Percentiles rank a stretch among this genome's conserved stretches.
Conservation (phyloP, 1,140 invertebrate genomes). For the Drosophila dunni region DNA sequence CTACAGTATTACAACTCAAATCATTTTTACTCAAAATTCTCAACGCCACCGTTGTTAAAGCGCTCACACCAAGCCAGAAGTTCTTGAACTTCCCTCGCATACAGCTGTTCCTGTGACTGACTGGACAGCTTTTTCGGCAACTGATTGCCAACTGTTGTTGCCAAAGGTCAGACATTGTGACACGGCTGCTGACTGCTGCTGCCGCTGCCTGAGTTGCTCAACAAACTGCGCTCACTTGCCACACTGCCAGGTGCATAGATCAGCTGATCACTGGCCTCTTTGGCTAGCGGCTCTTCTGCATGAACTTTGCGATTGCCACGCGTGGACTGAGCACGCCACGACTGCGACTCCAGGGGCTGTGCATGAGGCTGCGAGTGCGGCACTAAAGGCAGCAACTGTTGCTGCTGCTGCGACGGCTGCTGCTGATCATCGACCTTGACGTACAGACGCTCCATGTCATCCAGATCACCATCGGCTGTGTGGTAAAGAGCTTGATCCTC, state of each 20-base stretch:
- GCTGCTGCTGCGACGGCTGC: conserved; percentile 64
- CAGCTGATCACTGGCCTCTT: conserved; percentile 67
- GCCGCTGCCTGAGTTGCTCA: conserved; percentile 79
- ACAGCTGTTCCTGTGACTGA: conserved; percentile 64
- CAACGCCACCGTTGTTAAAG: conserved; percentile 75
- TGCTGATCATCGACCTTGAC: conserved; percentile 79
- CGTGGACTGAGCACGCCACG: conserved; percentile 66
- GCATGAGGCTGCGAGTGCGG: conserved; percentile 41
- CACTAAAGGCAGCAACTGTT: conserved; percentile 49
- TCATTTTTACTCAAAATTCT: conserved; percentile 69
- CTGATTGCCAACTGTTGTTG: conserved; percentile 11
- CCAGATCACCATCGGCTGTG: conserved; percentile 77
- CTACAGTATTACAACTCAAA: background rate
- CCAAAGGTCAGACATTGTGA: conserved; percentile 77
- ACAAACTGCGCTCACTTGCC: conserved; percentile 77
- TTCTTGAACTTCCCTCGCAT: conserved; percentile 75
- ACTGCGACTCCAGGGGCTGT: conserved; percentile 55
- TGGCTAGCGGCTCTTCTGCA: conserved; percentile 44
- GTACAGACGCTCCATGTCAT: conserved; percentile 80
- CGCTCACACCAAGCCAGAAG: conserved; percentile 79
- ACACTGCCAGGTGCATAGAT: conserved; percentile 83
- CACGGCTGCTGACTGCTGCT: conserved; percentile 66
- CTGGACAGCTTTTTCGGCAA: background rate
- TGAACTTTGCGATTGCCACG: conserved; percentile 57
- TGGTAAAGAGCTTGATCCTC: conserved; percentile 80